These are phyloP conservation scores for Lasiurus cinereus DNA, from an alignment of 2,113 vertebrate species.

Conservation along the genomic window DNA sequence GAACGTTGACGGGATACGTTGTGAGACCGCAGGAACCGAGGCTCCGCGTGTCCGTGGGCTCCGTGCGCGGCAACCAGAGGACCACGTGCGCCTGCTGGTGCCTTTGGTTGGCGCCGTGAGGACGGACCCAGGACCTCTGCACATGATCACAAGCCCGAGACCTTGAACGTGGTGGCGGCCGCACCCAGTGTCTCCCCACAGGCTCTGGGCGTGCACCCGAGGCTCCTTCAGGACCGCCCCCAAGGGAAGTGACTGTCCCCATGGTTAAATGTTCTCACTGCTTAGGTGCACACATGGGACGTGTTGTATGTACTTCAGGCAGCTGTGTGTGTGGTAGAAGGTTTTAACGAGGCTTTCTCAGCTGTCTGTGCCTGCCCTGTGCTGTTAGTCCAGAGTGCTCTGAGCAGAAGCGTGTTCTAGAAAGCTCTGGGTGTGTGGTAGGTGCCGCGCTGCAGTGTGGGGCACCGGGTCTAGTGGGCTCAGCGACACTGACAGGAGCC, in stretches of 20 bases:
- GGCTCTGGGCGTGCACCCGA: accelerated
- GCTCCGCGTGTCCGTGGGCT: neutral
- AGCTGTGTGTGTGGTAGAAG: neutral
- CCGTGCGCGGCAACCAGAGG: neutral
- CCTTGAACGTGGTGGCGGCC: no score
- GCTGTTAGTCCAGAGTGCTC: neutral
- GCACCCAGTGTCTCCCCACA: neutral
- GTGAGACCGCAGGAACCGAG: neutral
- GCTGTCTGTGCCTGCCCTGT: neutral
- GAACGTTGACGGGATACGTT: neutral
- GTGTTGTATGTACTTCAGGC: neutral
- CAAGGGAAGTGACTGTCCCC: neutral
- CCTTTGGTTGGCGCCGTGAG: neutral
- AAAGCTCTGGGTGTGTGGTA: neutral
- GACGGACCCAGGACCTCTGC: neutral
- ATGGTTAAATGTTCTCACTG: neutral
- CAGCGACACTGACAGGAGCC: no score
- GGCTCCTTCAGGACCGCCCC: neutral
- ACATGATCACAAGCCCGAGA: neutral
- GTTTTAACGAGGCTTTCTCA: neutral
- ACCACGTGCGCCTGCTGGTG: accelerated
- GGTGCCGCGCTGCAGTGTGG: neutral
- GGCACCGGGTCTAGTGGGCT: neutral
- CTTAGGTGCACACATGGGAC: neutral
- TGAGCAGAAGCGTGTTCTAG: neutral